A percentile compares a stretch with the other conserved stretches of the same genome.
Conservation (phyloP, 2,113 vertebrate genomes). For the Phoenicopterus ruber region DNA sequence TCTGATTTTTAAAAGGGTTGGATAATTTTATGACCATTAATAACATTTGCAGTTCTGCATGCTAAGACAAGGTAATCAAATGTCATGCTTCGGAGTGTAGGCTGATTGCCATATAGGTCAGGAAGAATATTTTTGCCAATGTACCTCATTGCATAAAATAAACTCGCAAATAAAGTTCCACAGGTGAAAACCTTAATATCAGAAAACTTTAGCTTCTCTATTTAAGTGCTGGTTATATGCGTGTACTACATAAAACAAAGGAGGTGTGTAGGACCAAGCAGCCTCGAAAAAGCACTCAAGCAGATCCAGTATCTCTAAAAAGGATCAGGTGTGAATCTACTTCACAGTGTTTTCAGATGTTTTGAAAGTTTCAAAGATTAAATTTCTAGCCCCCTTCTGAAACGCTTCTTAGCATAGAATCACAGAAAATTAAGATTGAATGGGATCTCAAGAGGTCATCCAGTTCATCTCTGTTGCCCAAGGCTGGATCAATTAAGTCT, state of each 20-base stretch:
- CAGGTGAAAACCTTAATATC: slow-evolving; percentile 9
- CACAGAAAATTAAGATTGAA: background rate
- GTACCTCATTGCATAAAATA: slow-evolving; percentile 9
- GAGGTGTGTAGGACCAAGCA: background rate
- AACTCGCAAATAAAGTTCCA: slow-evolving; percentile 6
- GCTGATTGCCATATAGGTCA: slow-evolving; percentile 43
- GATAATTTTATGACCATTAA: slow-evolving; percentile 66
- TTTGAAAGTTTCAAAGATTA: background rate
- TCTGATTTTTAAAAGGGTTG: slow-evolving; percentile 66
- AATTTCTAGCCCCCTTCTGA: background rate
- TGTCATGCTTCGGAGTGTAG: background rate
- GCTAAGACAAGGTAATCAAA: slow-evolving; percentile 60
- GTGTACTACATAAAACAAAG: background rate
- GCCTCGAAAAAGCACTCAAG: background rate
- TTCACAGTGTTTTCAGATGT: background rate
- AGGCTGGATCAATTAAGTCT: background rate
- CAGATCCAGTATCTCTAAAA: background rate
- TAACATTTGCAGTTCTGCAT: slow-evolving; percentile 58
- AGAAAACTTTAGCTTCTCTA: slow-evolving; percentile 27
- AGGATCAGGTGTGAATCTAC: background rate
- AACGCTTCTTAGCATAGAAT: background rate
- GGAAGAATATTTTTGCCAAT: background rate
- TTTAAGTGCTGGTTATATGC: background rate
- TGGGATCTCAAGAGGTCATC: background rate
- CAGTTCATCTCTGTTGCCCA: background rate